A percentile compares a stretch with the other conserved stretches of the same genome.
phyloP scores from a whole-genome alignment of 2,888 invertebrate species.

The Ophioninae sp. region DNA sequence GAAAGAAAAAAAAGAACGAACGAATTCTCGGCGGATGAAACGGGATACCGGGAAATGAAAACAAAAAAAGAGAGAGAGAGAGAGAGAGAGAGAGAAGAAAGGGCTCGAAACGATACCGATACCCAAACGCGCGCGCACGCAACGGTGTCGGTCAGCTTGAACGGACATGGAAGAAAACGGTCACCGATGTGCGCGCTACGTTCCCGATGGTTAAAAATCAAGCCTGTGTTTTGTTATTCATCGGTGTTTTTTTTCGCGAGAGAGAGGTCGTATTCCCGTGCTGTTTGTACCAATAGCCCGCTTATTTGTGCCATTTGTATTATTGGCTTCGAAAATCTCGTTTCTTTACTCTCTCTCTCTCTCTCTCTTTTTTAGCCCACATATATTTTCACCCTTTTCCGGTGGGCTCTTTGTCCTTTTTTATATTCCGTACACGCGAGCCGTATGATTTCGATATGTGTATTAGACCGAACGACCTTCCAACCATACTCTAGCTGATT shows the following conservation, averaged over 20 bases:
- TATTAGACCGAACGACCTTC: slow-evolving; percentile 14
- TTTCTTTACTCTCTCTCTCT: neutral
- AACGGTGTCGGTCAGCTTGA: neutral
- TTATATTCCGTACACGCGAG: neutral
- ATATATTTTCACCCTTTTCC: neutral
- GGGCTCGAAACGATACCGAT: no score
- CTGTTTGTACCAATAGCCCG: neutral
- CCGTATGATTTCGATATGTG: slow-evolving; percentile 30
- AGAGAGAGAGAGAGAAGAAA: no score
- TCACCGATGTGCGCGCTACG: no score
- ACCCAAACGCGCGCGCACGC: no score
- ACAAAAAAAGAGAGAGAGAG: neutral
- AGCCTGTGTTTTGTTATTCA: neutral
- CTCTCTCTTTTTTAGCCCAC: neutral
- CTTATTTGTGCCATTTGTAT: neutral
- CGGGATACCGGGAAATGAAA: slow-evolving; percentile 1
- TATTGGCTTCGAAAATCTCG: neutral
- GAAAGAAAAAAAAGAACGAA: slow-evolving; percentile 6
- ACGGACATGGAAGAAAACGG: no score
- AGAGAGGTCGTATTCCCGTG: neutral
- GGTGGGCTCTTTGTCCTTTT: neutral
- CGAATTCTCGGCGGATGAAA: slow-evolving; percentile 8
- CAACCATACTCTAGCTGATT: slow-evolving; percentile 37
- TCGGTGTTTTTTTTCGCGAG: neutral
- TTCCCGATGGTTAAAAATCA: no score